Evolutionary conservation across 2,113 vertebrate genomes (phyloP).

Genomic region (Bufo bufo): DNA sequence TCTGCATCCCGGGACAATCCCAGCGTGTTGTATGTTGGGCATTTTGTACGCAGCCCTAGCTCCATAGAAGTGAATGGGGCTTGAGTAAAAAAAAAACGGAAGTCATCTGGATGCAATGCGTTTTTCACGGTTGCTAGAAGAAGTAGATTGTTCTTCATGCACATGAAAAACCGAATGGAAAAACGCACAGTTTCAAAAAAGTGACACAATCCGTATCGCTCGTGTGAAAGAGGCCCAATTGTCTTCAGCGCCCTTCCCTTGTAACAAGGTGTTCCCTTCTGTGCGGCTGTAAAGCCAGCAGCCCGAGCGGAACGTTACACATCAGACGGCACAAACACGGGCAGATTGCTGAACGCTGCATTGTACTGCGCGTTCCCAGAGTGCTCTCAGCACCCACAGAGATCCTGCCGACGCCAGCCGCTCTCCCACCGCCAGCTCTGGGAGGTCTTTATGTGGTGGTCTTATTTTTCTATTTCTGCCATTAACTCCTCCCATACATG

Average conservation of each 20-base stretch:
- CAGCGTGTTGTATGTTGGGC: too few relatives aligned
- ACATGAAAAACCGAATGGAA: too few relatives aligned
- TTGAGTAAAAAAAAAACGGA: too few relatives aligned
- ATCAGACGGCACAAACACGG: not conserved
- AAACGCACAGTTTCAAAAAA: too few relatives aligned
- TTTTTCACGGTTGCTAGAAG: too few relatives aligned
- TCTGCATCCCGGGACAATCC: too few relatives aligned
- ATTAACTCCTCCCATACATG: not conserved
- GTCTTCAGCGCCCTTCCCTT: not conserved
- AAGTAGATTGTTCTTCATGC: too few relatives aligned
- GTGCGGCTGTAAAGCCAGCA: not conserved
- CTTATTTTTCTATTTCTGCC: not conserved
- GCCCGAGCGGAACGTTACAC: not conserved
- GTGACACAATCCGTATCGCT: too few relatives aligned
- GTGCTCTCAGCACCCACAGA: not conserved
- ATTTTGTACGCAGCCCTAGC: too few relatives aligned
- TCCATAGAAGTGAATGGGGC: too few relatives aligned
- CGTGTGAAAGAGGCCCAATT: too few relatives aligned
- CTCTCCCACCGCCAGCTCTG: not conserved
- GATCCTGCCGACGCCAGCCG: not conserved
- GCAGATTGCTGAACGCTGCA: not conserved
- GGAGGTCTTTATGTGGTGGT: not conserved
- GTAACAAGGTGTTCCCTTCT: not conserved
- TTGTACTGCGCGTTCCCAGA: not conserved
- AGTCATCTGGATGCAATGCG: too few relatives aligned